A percentile compares a stretch with the other conserved stretches of the same genome.
These are phyloP conservation scores for Lepidothrix coronata DNA, from an alignment of 2,113 vertebrate species.

Conservation along the genomic window DNA sequence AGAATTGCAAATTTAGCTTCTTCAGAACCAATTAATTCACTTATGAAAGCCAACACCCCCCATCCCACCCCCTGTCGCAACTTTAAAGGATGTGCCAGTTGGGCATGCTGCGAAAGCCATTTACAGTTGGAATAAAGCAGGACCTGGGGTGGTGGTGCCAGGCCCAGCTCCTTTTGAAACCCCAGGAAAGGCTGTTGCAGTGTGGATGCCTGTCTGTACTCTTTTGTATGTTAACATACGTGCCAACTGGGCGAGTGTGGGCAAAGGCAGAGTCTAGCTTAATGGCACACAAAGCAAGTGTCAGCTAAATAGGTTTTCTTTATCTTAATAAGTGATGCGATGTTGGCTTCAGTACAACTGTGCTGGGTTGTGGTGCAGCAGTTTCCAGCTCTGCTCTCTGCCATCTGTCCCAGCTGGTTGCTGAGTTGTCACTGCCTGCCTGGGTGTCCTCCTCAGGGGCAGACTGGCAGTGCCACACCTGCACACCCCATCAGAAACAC, in stretches of 20 bases:
- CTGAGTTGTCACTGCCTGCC: not conserved
- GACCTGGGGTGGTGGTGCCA: not conserved
- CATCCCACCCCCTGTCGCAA: accelerated
- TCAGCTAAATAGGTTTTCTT: constrained; percentile 39
- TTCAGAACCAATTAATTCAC: not conserved
- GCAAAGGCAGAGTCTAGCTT: not conserved
- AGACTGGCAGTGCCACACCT: not conserved
- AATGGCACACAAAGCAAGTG: constrained; percentile 18
- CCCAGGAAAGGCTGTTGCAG: not conserved
- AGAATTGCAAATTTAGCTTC: not conserved
- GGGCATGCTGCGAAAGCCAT: not conserved
- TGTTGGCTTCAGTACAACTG: accelerated
- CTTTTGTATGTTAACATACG: not conserved
- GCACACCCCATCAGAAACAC: not conserved
- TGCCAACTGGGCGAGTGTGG: not conserved
- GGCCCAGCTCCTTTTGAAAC: not conserved
- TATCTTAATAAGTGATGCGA: not conserved
- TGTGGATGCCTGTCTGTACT: not conserved
- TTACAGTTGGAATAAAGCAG: constrained; percentile 10
- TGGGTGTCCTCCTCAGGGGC: accelerated
- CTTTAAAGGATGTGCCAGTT: not conserved
- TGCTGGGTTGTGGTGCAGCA: not conserved
- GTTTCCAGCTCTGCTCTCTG: not conserved
- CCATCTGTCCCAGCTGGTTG: accelerated
- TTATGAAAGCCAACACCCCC: not conserved